Conservation (phyloP, 1,140 invertebrate species). For the Drosophila quadrilineata region DNA sequence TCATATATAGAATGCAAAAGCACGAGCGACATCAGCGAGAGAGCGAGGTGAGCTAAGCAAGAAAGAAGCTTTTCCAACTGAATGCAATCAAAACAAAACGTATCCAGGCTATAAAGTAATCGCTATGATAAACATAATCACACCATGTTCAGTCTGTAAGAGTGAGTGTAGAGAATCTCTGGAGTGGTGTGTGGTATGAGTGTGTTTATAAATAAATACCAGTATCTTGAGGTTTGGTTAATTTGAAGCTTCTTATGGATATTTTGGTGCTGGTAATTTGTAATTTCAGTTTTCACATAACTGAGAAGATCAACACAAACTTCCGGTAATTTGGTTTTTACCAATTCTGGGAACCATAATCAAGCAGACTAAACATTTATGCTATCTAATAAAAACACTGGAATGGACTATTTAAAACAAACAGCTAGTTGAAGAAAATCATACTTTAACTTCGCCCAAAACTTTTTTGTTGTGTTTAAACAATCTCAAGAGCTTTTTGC, state of each 20-base stretch:
- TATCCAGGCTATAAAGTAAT: constrained; percentile 38
- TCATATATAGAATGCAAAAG: constrained; percentile 5
- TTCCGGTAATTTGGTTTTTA: constrained; percentile 15
- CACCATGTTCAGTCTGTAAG: constrained; percentile 24
- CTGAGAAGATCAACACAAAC: constrained; percentile 20
- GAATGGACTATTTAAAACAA: neutral
- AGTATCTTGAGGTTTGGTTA: constrained; percentile 16
- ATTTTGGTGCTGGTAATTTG: constrained; percentile 13
- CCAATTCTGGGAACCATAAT: neutral
- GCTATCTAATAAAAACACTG: neutral
- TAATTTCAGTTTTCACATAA: constrained; percentile 6
- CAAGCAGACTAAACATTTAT: neutral
- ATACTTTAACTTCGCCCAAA: constrained; percentile 8
- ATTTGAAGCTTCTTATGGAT: constrained; percentile 6
- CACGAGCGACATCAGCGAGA: neutral
- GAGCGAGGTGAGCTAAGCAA: neutral
- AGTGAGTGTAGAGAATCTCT: too few species aligned
- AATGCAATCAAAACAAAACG: constrained; percentile 45
- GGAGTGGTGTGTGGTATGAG: constrained; percentile 9
- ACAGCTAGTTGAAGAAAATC: neutral
- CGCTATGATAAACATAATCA: constrained; percentile 71
- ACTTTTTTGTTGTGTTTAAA: constrained; percentile 56
- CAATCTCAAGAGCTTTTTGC: constrained; percentile 51
- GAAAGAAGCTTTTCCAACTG: constrained; percentile 32
- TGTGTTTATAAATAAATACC: neutral